Evolutionary conservation across 2,888 invertebrate species (phyloP), one percentile per base, ranked within the genome.

Genomic region (Bombylius discolor): DNA sequence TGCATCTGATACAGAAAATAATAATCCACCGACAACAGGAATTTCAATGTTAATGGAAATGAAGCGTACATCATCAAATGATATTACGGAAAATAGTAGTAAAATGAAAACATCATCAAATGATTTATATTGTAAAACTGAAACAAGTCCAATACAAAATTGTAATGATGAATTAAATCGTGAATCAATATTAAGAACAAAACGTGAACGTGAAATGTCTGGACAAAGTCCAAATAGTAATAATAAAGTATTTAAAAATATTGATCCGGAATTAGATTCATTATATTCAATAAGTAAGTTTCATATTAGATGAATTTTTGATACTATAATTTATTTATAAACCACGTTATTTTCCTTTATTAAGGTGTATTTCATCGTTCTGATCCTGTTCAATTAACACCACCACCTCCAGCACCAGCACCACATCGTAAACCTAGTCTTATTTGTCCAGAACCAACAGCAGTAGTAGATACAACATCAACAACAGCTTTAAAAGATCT

Each of bases 1-100:
- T 69, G 91, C 87, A 3, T 93, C 93, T 60, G 95, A 95, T 69
- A 88, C 85, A 0, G 95, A 95, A 75, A 90, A 90, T 70, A 89
- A 89, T 67, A 90, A 89, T 72, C 85, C 83, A 31, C 82, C 83
- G 31, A 48, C 58, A 52, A 58, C 55, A 55, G 72, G 71, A 53
- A 72, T 73, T 57, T 71, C 71, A 44, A 71, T 73, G 66, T 58
- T 72, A 12, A 71, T 73, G 71, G 70, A 73, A 56, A 68, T 67
- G 63, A 72, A 72, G 56, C 67, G 69, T 47, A 65, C 68, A 39
- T 68, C 69, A 53, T 67, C 68, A 44, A 70, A 69, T 58, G 70
- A 68, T 58, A 62, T 70, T 46, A 70, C 67, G 2, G 31, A 14
- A 8, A 53, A 47, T 46, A 56, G 56, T 45, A 47, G 44, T 14